Evolutionary conservation across 2,888 invertebrate species (phyloP), one percentile per base, ranked within the genome.

Genomic region (Agonopterix heracliana): DNA sequence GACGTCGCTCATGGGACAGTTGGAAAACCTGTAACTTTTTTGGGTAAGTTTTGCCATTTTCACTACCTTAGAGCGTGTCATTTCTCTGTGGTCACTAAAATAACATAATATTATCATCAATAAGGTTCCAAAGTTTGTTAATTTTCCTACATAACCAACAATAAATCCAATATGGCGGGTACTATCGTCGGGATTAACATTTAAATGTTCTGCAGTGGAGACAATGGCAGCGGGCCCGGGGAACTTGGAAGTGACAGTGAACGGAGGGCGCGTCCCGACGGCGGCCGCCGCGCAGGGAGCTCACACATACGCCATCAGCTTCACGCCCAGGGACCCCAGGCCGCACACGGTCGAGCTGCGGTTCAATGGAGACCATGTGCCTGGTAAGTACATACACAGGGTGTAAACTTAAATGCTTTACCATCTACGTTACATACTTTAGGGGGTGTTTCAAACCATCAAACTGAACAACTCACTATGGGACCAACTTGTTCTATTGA

Each of bases 181-280:
- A 7, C 26, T 1, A 26, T 26, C 26, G 26, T 26, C 26, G 26
- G 7, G 26, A 26, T 26, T 26, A 26, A 26, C 26, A 26, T 1
- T 26, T 26, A 26, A 26, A 5, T 26, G 5, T 26, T 41, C 7
- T 41, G 12, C 69, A 96, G 97, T 99, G 74, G 99, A 99, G 83
- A 99, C 99, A 10, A 96, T 97, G 72, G 96, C 98, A 79, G 99
- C 99, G 3, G 99, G 99, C 12, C 98, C 99, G 0, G 99, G 99
- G 14, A 99, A 99, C 81, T 89, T 99, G 42, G 99, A 99, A 81
- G 99, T 99, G 52, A 98, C 98, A 0, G 98, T 99, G 34, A 99
- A 99, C 72, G 98, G 98, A 7, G 99, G 99, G 0, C 92, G 97
- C 54, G 98, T 99, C 35, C 98, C 98, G 0, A 98, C 98, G 0